A percentile compares a stretch with the other conserved stretches of the same genome.
phyloP scores from a whole-genome alignment of 2,113 vertebrate species.

The Sterrhoptilus dennistouni region DNA sequence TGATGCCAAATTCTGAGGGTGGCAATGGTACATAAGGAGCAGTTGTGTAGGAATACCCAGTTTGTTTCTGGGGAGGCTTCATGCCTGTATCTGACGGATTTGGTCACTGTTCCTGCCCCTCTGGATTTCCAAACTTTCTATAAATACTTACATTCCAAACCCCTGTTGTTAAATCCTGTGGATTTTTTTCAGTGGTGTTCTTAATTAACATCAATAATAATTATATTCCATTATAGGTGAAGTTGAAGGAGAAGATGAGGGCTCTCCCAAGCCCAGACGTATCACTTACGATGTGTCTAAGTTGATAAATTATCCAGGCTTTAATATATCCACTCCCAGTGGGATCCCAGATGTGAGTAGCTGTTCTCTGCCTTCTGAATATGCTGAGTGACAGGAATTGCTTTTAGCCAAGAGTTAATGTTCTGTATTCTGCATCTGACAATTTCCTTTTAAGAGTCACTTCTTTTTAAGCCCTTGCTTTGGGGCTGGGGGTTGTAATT shows the following conservation, averaged over 20 bases:
- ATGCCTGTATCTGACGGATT: neutral
- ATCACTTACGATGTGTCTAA: slow-evolving; percentile 90
- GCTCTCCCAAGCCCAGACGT: slow-evolving; percentile 47
- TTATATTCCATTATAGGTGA: slow-evolving; percentile 59
- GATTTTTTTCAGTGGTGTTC: neutral
- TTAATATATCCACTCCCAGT: slow-evolving; percentile 84
- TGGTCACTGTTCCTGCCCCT: neutral
- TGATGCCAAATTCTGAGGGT: neutral
- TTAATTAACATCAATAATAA: neutral
- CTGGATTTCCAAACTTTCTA: neutral
- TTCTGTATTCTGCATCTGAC: neutral
- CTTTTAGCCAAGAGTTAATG: neutral
- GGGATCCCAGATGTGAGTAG: slow-evolving; percentile 89
- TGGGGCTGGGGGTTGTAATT: neutral
- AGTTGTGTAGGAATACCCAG: neutral
- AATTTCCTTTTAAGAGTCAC: neutral
- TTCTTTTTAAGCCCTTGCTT: neutral
- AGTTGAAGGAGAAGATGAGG: slow-evolving; percentile 64
- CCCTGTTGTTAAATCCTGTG: neutral
- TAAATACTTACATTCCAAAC: neutral
- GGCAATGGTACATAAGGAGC: neutral
- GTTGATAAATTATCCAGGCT: slow-evolving; percentile 93
- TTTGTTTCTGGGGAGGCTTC: neutral
- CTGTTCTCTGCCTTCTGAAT: neutral
- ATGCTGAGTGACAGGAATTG: neutral